A percentile compares a stretch with the other conserved stretches of the same genome.
Evolutionary conservation across 1,140 invertebrate species (phyloP).

Genomic region (Cryptotermes secundus): DNA sequence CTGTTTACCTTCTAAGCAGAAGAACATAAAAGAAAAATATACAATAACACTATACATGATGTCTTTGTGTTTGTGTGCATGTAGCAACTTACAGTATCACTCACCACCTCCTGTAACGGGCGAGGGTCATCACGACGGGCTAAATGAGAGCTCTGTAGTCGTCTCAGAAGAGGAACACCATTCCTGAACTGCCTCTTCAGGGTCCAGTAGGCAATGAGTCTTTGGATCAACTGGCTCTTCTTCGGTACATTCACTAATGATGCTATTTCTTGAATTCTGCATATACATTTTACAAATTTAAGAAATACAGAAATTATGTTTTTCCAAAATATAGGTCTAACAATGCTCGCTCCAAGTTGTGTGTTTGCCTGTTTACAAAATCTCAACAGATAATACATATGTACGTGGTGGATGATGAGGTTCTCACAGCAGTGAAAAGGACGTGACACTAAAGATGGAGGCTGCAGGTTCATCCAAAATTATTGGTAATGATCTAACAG

Average conservation of each 20-base stretch:
- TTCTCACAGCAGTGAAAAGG: no score
- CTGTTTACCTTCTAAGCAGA: no score
- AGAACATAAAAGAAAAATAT: not conserved
- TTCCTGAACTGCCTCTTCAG: constrained; percentile 93
- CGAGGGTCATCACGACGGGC: constrained; percentile 41
- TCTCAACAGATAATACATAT: no score
- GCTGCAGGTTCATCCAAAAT: no score
- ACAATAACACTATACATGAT: not conserved
- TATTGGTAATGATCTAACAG: no score
- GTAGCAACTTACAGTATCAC: constrained; percentile 40
- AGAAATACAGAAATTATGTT: not conserved
- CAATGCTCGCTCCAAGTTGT: no score
- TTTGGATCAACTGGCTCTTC: constrained; percentile 84
- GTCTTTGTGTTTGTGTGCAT: constrained; percentile 22
- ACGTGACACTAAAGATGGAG: no score
- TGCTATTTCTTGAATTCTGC: constrained; percentile 79
- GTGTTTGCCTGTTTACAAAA: no score
- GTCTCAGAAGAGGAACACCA: constrained; percentile 88
- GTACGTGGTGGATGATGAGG: no score
- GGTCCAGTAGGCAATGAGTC: constrained; percentile 91
- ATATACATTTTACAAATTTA: constrained; percentile 24
- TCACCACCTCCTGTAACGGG: constrained; percentile 38
- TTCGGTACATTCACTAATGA: constrained; percentile 66
- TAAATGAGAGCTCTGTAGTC: constrained; percentile 69
- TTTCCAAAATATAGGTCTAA: no score